Evolutionary conservation across 1,140 invertebrate species (phyloP), one percentile per base, ranked within the genome.

Genomic region (Saccostrea glomerata): DNA sequence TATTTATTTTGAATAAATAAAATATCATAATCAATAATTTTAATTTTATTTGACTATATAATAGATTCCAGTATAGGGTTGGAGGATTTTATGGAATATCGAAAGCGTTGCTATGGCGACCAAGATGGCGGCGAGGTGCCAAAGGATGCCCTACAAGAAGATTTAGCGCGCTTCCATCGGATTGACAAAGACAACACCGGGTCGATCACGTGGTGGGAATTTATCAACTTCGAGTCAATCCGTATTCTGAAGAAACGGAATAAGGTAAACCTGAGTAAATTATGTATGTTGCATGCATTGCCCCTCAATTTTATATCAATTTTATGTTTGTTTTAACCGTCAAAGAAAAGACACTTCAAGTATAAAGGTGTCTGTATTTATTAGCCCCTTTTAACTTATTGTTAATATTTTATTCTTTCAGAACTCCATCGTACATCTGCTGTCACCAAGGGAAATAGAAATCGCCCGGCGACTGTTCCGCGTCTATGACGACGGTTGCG

Each of bases 131-230:
- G 82, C 20, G 85, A 89, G 15, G 83, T 92, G 63, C 84, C 88
- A 36, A 85, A 66, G n/a, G 87, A 86, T 15, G 70, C 90, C 36
- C 63, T 88, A 5, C 88, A 92, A 58, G 89, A 88, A 83, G 90
- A 89, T 82, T 85, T 82, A 0, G 86, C 82, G 13, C 87, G 85
- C 23, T 92, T 91, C 70, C 86, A 88, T n/a, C 83, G 88, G 56
- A 82, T 90, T n/a, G 91, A 92, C 82, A 89, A 87, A 55, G 85
- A 87, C 30, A 87, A 85, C 15, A 85, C 83, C 7, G 91, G 91
- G 23, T 87, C 89, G 0, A 86, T 92, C 60, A 91, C 89, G 20
- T 92, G 91, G 91, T 90, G 89, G 86, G 90, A 92, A 82, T 92
- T 92, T 36, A 70, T 92, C 20, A 91, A 92, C 83, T 90, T 87